Base-by-base conservation (phyloP, 2,797 vertebrate genomes). In the Rhabdomys pumilio region DNA sequence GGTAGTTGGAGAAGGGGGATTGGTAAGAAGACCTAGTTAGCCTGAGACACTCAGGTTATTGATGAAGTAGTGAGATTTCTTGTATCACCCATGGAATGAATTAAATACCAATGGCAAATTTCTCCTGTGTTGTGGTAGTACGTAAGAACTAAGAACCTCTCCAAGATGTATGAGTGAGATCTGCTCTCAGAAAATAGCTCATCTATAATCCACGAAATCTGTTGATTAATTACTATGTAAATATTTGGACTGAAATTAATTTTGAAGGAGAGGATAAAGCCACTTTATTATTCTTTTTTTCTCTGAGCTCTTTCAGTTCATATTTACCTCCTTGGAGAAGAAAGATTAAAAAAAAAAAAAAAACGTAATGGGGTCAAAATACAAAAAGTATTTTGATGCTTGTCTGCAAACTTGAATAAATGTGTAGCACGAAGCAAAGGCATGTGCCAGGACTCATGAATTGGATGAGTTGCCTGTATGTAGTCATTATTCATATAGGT, bases 81-180 rank as follows among this genome's bases (percentile, higher is more conserved):
- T 65, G 47, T 89, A 13, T 59, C 59, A 85, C n/a, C 76, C 88
- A 90, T 79, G 41, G 38, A 67, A 88, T 93, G 91, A 91, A 96
- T 91, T 91, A 90, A 93, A 95, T 96, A 77, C 41, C 79, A 86
- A 83, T 90, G 61, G 91, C 81, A 97, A 96, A 63, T 76, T 41
- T 80, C 57, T 87, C n/a, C 65, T 44, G 55, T 38, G 50, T 47
- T 47, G 41, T 17, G 34, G 11, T 47, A 50, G 88, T 50, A 38
- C 11, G 1, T n/a, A 75, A 34, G 55, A 69, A 77, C 65, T 44
- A 22, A 57, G 61, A 22, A 24, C 63, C 4, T 80, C 34, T 91
- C 38, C 76, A 29, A 61, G 41, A 47, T 88, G 77, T 75, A 11
- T 63, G n/a, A 24, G 15, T 65, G 55, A 61, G 24, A 24, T 75